phyloP scores from a whole-genome alignment of 1,140 invertebrate species.

The Argopecten irradians region DNA sequence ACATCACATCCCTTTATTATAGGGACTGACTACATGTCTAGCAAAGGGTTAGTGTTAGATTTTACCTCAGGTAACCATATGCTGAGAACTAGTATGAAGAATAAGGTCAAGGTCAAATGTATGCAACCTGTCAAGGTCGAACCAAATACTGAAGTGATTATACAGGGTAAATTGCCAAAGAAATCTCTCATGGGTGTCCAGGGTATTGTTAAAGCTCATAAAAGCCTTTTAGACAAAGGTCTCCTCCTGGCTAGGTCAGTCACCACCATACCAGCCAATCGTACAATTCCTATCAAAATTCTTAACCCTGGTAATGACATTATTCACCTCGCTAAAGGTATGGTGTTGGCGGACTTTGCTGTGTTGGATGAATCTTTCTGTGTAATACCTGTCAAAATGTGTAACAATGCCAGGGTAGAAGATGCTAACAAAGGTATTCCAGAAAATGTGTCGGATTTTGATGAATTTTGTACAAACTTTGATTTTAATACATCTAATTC shows the following conservation, averaged over 20 bases:
- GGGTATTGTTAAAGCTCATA: neutral
- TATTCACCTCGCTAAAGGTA: neutral
- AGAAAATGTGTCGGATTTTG: neutral
- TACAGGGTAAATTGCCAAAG: conserved; percentile 18
- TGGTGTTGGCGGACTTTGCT: neutral
- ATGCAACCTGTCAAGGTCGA: neutral
- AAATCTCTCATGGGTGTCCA: neutral
- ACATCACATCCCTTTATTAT: conserved; percentile 25
- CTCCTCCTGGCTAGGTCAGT: conserved; percentile 29
- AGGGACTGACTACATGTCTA: neutral
- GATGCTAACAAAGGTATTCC: neutral
- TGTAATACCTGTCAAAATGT: neutral
- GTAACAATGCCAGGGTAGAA: neutral
- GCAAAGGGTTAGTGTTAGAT: neutral
- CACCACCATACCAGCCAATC: conserved; percentile 8
- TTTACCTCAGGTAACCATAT: neutral
- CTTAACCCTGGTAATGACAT: conserved; percentile 35
- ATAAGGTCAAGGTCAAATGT: neutral
- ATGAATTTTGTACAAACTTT: conserved; percentile 19
- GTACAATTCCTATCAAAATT: conserved; percentile 39
- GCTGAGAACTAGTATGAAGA: neutral
- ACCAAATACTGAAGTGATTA: neutral
- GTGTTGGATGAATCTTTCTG: conserved; percentile 17
- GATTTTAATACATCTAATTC: neutral
- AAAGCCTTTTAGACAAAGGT: conserved; percentile 3